Conservation (phyloP, 2,888 invertebrate species). For the Chloroclysta siterata region DNA sequence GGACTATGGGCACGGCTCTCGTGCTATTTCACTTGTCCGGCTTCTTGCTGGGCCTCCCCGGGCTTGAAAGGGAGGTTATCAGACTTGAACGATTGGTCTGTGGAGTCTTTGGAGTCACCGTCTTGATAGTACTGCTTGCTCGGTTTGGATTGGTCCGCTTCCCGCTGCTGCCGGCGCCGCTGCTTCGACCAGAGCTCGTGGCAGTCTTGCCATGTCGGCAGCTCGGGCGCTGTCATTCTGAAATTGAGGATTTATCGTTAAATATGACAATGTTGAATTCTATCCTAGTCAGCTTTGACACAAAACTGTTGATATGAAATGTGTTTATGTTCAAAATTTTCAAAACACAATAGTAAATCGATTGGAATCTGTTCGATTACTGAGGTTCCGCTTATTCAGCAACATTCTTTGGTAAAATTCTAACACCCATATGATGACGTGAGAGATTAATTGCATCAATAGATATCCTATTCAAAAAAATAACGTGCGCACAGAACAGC, state of each 20-base stretch:
- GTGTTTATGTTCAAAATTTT: background rate
- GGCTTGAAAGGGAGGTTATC: constrained; percentile 62
- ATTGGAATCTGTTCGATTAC: background rate
- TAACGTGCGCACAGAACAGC: too few species aligned
- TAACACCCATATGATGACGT: too few species aligned
- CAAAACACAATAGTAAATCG: background rate
- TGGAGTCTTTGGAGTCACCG: constrained; percentile 52
- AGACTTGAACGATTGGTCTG: constrained; percentile 44
- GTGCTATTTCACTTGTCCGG: constrained; percentile 77
- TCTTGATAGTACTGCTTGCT: constrained; percentile 55
- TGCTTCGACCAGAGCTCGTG: constrained; percentile 99
- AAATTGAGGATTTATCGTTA: constrained; percentile 26
- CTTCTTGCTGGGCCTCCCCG: constrained; percentile 61
- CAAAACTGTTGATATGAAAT: background rate
- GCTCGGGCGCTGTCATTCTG: constrained; percentile 92
- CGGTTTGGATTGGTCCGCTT: constrained; percentile 86
- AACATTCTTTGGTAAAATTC: background rate
- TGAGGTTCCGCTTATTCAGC: background rate
- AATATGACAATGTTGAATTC: background rate
- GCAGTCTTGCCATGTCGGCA: constrained; percentile 99
- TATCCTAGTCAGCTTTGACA: background rate
- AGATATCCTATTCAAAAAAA: too few species aligned
- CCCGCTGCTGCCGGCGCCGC: constrained; percentile 92
- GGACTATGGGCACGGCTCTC: constrained; percentile 45
- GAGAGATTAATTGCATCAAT: too few species aligned